Percentiles rank a stretch among this genome's conserved stretches.
These are phyloP conservation scores for Lepilemur septentrionalis DNA, from an alignment of 2,797 vertebrate genomes.

Conservation along the genomic window DNA sequence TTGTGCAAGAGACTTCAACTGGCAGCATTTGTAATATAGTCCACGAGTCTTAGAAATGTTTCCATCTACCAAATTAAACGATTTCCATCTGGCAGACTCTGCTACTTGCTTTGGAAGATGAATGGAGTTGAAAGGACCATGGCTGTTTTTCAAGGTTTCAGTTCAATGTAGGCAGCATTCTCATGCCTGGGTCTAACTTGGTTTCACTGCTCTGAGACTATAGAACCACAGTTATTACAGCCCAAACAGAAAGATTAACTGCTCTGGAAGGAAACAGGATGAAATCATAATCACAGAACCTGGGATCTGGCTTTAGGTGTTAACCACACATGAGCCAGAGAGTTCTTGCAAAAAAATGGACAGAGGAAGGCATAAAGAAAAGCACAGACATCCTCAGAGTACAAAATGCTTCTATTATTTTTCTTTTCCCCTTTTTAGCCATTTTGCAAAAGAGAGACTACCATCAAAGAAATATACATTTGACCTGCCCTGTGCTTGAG, in stretches of 20 bases:
- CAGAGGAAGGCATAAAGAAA: background rate
- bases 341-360: slow-evolving; percentile 1
- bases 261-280: background rate
- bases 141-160: slow-evolving; percentile 60
- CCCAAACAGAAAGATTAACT: slow-evolving; percentile 19
- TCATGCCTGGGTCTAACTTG: background rate
- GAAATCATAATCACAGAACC: slow-evolving; percentile 23
- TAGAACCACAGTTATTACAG: background rate
- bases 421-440: background rate
- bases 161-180: background rate
- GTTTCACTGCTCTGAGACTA: slow-evolving; percentile 17
- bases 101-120: slow-evolving; percentile 41
- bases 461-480: background rate
- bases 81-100: slow-evolving; percentile 42
- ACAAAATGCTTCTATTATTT: background rate
- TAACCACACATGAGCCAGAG: background rate
- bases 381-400: background rate
- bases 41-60: slow-evolving; percentile 47
- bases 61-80: slow-evolving; percentile 49
- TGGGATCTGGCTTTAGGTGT: background rate
- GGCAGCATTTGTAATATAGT: slow-evolving; percentile 36
- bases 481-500: background rate
- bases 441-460: slow-evolving; percentile 1
- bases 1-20: slow-evolving; percentile 8
- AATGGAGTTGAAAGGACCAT: slow-evolving; percentile 30